Base-by-base conservation (phyloP, 1,140 invertebrate genomes). In the Delia radicum region DNA sequence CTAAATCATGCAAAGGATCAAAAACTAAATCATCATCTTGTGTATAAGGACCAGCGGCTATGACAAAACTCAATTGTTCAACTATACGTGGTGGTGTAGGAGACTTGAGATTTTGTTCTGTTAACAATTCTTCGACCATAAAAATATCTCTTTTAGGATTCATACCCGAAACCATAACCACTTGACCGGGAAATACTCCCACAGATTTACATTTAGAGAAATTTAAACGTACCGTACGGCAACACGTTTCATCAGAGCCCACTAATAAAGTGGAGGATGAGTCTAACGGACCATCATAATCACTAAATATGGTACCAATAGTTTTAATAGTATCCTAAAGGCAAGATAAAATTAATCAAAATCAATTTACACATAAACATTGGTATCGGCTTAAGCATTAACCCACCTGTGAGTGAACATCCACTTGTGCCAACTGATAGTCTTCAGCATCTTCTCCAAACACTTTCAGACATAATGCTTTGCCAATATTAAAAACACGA, bases 21-120 rank as follows among this genome's bases (percentile, higher is more conserved):
- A 93, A 97, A 1, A 89, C 83, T 71, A 96, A 82, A 81, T 93
- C 93, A 73, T 94, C 92, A 7, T 89, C 89, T 1, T 92, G 89
- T 0, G 94, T 94, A 79, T 93, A 97, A 0, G 96, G 96, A 8
- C 96, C 96, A 27, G 92, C 90, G 12, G 93, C 94, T 12, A 95
- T 87, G 12, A 95, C 87, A 29, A 97, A 87, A 80, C 91, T 90
- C 15, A 96, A 75, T 48, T 88, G 87, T 65, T 89, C 90, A 87
- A 77, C 78, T 8, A 89, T 75, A 12, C 79, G 77, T 0, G 87
- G 84, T 0, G 79, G 74, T 73, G 55, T 75, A 3, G 79, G 76
- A 0, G 80, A 80, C 3, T 77, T 78, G 21, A 87, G 74, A 18
- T 81, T 80, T 2, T 82, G 78, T 65, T 91, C 90, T 4, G 86